Conservation (phyloP, 1,140 invertebrate genomes). For the Orchesella cincta region DNA sequence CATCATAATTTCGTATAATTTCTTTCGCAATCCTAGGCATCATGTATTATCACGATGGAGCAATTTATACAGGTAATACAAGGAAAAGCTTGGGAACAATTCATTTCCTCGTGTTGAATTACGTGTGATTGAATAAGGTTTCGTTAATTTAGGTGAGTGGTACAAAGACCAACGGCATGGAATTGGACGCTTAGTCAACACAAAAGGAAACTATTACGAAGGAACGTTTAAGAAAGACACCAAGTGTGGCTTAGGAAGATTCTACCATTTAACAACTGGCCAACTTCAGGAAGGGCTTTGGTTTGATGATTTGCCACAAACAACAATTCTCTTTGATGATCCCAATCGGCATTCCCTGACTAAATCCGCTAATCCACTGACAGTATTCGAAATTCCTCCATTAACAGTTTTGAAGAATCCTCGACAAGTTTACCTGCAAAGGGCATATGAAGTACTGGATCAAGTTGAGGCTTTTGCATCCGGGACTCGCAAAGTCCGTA, state of each 20-base stretch:
- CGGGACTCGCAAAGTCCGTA: neutral
- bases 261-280: conserved; percentile 64
- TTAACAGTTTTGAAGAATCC: conserved; percentile 36
- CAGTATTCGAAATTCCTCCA: conserved; percentile 36
- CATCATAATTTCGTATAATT: neutral
- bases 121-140: neutral
- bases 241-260: conserved; percentile 64
- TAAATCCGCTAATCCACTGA: conserved; percentile 16
- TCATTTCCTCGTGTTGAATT: neutral
- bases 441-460: conserved; percentile 41
- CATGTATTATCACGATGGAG: conserved; percentile 36
- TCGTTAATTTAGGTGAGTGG: conserved; percentile 3
- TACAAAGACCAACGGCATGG: conserved; percentile 7
- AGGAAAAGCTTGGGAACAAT: too few relatives aligned
- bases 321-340: conserved; percentile 34
- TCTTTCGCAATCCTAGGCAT: neutral
- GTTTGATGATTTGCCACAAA: conserved; percentile 34
- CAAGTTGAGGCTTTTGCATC: conserved; percentile 18
- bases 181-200: conserved; percentile 27
- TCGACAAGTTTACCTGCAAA: conserved; percentile 29
- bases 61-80: neutral
- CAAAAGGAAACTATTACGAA: conserved; percentile 63
- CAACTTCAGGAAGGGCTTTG: conserved; percentile 60
- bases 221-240: conserved; percentile 60
- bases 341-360: neutral